Percentiles rank a stretch among this genome's conserved stretches.
These are phyloP conservation scores for Sternarchorhynchus goeldii DNA, from an alignment of 2,797 vertebrate species.

Conservation along the genomic window DNA sequence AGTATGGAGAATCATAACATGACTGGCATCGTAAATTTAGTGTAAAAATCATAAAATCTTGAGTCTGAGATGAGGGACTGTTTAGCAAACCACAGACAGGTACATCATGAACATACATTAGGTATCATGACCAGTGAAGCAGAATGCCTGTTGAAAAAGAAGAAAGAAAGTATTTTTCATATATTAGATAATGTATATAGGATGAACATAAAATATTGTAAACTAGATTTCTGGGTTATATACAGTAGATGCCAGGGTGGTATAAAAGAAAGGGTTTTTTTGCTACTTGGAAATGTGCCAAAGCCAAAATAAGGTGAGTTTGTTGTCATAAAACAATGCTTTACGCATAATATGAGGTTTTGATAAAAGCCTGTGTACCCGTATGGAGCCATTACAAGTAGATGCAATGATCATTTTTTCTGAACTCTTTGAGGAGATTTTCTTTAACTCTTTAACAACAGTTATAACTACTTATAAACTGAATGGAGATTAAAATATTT, in stretches of 20 bases:
- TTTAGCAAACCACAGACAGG: conserved; percentile 41
- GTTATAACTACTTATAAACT: background rate
- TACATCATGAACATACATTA: conserved; percentile 58
- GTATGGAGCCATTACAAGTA: conserved; percentile 67
- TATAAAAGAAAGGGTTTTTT: background rate
- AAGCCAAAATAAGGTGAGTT: background rate
- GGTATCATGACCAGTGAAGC: conserved; percentile 60
- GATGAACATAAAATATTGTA: no score
- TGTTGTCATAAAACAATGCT: background rate
- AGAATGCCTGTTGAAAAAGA: conserved; percentile 54
- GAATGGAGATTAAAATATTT: background rate
- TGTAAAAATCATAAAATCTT: conserved; percentile 62
- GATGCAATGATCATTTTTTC: no score
- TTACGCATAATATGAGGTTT: background rate
- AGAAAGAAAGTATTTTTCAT: conserved; percentile 1
- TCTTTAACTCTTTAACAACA: background rate
- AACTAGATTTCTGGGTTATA: no score
- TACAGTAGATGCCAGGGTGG: no score
- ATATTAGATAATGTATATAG: no score
- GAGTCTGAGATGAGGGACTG: conserved; percentile 43
- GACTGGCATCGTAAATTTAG: conserved; percentile 66
- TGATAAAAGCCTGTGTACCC: background rate
- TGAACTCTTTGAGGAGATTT: background rate
- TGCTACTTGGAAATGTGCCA: background rate
- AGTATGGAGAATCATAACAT: conserved; percentile 68